Base-by-base conservation (phyloP, 2,888 invertebrate species). In the Amorpha juglandis region DNA sequence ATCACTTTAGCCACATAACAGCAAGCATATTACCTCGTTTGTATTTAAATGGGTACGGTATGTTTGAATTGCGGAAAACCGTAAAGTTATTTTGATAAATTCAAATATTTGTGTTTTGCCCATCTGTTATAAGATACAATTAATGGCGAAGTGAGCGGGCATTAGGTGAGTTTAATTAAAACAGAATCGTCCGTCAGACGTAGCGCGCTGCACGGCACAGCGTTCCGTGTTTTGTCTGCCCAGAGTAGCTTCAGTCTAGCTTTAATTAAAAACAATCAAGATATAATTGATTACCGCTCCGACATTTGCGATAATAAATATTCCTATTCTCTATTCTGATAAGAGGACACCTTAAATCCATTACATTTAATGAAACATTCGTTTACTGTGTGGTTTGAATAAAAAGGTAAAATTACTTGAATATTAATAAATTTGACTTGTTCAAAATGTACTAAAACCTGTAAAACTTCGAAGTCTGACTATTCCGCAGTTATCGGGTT, bases 101-200 rank as follows among this genome's bases (percentile, higher is more conserved):
- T 19, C 19, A 58, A 58, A 38, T 42, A 19, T 38, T 58, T 38
- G 42, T 42, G 3, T n/a, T 53, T 53, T 19, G 42, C 19, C 42
- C 58, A 58, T 42, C 58, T 11, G 42, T 42, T 42, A 55, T 55
- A 58, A 58, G 53, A 58, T 58, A 58, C 58, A 19, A 45, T 45
- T 45, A 42, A 42, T 58, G 64, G 68, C 62, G 62, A 58, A 50
- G 14, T 66, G 74, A 63, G 71, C 73, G 74, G 76, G 73, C 78
- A 71, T 74, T 71, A 78, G 75, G 79, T 79, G 78, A 80, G 78
- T 89, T 89, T 90, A 90, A 91, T 91, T 90, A 90, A 91, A 91
- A 85, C 80, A 74, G 81, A 82, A 80, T 81, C 79, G 77, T 75
- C 76, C 72, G 77, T 68, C 70, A 58, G 58, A 38, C 58, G 72